Evolutionary conservation across 2,113 vertebrate species (phyloP).

Genomic region (Paracyprichromis sp.): DNA sequence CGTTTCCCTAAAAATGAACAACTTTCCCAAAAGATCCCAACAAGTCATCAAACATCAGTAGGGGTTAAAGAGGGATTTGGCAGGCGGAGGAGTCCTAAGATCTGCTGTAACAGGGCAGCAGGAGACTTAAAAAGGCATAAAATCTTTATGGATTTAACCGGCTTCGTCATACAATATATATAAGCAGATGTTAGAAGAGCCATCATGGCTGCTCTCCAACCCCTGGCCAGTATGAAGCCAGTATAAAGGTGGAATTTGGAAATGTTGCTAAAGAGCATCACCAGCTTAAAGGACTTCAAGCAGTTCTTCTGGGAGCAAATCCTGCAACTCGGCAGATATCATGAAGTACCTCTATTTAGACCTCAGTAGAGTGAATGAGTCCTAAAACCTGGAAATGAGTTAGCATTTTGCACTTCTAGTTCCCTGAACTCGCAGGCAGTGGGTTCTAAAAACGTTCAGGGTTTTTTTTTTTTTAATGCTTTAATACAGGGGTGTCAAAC

Average conservation of each 20-base stretch:
- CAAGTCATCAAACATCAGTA: neutral
- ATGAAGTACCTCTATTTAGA: neutral
- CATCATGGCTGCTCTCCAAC: neutral
- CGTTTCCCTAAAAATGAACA: neutral
- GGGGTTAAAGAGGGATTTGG: neutral
- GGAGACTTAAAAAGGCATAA: neutral
- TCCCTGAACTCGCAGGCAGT: neutral
- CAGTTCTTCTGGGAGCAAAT: neutral
- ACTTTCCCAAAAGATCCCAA: neutral
- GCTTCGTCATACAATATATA: neutral
- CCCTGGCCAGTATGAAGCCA: neutral
- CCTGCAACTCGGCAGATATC: neutral
- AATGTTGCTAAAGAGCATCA: neutral
- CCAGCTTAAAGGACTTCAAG: neutral
- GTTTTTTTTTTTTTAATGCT: neutral
- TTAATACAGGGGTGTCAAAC: too few species aligned
- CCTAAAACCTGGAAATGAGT: neutral
- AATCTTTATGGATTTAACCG: neutral
- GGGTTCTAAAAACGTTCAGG: accelerated
- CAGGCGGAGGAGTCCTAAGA: neutral
- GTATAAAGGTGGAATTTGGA: neutral
- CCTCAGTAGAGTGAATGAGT: neutral
- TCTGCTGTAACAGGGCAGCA: neutral
- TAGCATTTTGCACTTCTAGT: neutral
- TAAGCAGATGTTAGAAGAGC: neutral